These are phyloP conservation scores for Podabrus alpinus DNA, from an alignment of 2,888 invertebrate species.

Conservation along the genomic window DNA sequence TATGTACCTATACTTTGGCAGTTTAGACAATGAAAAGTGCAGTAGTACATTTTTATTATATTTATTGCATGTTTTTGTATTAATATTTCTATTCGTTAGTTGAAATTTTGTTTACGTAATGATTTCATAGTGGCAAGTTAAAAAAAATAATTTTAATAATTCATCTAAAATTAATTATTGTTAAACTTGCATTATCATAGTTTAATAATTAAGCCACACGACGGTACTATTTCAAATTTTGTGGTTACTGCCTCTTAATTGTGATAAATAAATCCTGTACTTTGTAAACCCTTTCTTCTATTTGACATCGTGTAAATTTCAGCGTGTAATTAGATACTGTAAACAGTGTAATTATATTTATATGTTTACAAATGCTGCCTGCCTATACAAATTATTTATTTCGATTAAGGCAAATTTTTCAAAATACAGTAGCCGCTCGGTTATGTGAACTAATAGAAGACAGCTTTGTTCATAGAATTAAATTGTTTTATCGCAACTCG, in stretches of 20 bases:
- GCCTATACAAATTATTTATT: background rate
- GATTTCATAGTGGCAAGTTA: no score
- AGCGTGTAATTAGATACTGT: background rate
- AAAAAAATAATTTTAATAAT: no score
- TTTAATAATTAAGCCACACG: background rate
- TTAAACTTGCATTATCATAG: background rate
- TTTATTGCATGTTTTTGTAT: no score
- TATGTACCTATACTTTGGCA: no score
- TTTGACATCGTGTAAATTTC: background rate
- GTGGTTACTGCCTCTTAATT: conserved; percentile 16
- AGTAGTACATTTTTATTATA: no score
- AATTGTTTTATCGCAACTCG: no score
- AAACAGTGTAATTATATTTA: background rate
- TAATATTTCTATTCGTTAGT: no score
- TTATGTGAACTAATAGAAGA: no score
- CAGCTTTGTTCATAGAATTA: no score
- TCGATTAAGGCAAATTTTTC: background rate
- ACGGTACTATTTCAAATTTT: conserved; percentile 20
- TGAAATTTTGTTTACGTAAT: no score
- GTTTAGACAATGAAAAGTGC: no score
- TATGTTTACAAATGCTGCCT: background rate
- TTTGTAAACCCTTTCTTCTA: conserved; percentile 1
- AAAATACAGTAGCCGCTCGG: no score
- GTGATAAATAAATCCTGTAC: conserved; percentile 15
- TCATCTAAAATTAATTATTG: background rate